These are phyloP conservation scores for Amphimallon solstitiale DNA, from an alignment of 2,888 invertebrate species.

Conservation along the genomic window DNA sequence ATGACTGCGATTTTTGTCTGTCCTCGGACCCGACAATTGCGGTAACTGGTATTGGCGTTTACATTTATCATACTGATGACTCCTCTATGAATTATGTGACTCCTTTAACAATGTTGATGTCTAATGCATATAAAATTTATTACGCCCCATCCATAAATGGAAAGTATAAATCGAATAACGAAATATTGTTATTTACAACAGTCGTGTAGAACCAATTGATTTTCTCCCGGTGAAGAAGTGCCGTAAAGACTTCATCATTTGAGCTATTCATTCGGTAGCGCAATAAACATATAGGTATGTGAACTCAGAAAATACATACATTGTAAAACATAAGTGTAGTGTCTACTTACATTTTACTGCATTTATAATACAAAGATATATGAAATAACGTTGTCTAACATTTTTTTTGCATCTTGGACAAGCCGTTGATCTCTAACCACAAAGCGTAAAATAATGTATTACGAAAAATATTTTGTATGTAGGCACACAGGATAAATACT, in stretches of 20 bases:
- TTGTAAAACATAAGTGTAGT: no score
- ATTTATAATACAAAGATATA: no score
- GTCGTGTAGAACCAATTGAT: constrained; percentile 3
- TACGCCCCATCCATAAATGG: background rate
- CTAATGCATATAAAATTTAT: constrained; percentile 31
- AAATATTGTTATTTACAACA: constrained; percentile 12
- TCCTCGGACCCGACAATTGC: constrained; percentile 49
- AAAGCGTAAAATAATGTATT: no score
- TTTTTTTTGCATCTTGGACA: no score
- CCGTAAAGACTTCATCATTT: background rate
- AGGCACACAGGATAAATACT: no score
- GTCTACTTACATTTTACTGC: no score
- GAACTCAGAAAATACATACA: no score
- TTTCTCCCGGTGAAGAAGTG: background rate
- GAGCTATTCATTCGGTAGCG: background rate
- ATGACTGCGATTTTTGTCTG: constrained; percentile 53
- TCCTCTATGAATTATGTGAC: constrained; percentile 52
- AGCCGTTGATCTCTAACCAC: no score
- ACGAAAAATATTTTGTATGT: no score
- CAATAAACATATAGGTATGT: background rate
- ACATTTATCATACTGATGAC: constrained; percentile 54
- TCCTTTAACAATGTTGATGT: constrained; percentile 37
- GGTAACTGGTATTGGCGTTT: constrained; percentile 56
- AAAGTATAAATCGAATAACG: constrained; percentile 5
- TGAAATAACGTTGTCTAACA: no score